Base-by-base conservation (phyloP, 2,888 invertebrate genomes). In the Drosophila meridionalis region DNA sequence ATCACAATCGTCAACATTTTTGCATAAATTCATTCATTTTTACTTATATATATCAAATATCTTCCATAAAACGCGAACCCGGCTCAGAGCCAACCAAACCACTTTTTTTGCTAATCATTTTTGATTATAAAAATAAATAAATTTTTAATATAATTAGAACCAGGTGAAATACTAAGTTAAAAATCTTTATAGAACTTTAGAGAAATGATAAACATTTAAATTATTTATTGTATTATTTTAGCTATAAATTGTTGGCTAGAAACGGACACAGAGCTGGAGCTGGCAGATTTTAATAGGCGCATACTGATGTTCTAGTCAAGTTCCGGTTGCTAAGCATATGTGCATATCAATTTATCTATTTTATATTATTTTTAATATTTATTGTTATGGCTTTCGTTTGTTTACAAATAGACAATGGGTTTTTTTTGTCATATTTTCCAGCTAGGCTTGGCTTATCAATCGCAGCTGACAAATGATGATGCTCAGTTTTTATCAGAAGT, bases 311-410 rank as follows among this genome's bases (percentile, higher is more conserved):
- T 69, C 58, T 57, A 48, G 71, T 57, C 65, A 59, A 85, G 77
- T 85, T 85, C 90, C 85, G 90, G 88, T 72, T 89, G 47, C 50
- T 73, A 75, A 75, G 14, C 69, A 71, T 73, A 82, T 87, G 76
- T 78, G 86, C 76, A 78, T 87, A 81, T 59, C 28, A 64, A 62
- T 34, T 59, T 47, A 61, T n/a, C n/a, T 32, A 32, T n/a, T 53
- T 26, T 43, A 12, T 43, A 55, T 34, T 32, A 71, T 47, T 69
- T 69, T 63, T n/a, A 7, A n/a, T n/a, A 6, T 6, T 63, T 63
- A 50, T 59, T 59, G 32, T 73, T 61, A 50, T 50, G 57, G 45
- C 56, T 60, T 28, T 38, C 57, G 45, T 8, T 14, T 14, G 14
- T 55, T 40, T 59, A 28, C 26, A 40, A 34, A 48, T 42, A 65